Conservation (phyloP, 2,888 invertebrate species). For the Mesorhabditis belari region DNA sequence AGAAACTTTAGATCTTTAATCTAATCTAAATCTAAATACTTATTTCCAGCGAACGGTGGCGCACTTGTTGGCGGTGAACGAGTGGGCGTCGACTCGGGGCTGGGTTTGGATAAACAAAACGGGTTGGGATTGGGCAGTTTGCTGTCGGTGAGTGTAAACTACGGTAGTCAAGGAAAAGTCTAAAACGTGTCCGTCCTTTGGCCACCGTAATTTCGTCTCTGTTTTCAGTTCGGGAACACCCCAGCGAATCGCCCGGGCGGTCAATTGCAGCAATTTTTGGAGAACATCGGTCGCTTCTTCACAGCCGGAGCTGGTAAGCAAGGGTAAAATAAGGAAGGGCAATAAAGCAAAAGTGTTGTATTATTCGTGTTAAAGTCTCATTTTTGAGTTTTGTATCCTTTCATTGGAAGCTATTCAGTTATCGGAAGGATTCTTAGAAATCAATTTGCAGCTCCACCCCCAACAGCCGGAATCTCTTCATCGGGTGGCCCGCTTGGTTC, state of each 20-base stretch:
- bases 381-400: no score
- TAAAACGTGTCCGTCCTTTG: no score
- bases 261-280: neutral
- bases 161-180: neutral
- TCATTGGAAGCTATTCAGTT: no score
- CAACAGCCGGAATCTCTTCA: neutral
- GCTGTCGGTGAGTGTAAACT: no score
- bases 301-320: no score
- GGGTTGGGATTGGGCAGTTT: neutral
- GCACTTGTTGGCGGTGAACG: slow-evolving; percentile 33
- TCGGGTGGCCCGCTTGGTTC: neutral
- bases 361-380: no score
- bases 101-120: slow-evolving; percentile 7
- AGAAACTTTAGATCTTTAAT: neutral
- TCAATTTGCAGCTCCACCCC: neutral
- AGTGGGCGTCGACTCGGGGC: slow-evolving; percentile 24
- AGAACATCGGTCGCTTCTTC: neutral
- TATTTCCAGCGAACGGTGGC: slow-evolving; percentile 32
- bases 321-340: no score
- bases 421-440: no score
- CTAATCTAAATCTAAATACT: no score
- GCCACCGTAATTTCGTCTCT: no score
- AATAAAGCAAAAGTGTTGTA: no score
- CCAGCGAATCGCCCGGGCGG: neutral
- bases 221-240: neutral